Evolutionary conservation across 2,888 invertebrate genomes (phyloP), one percentile per base, ranked within the genome.

Genomic region (Odontomyia ornata): DNA sequence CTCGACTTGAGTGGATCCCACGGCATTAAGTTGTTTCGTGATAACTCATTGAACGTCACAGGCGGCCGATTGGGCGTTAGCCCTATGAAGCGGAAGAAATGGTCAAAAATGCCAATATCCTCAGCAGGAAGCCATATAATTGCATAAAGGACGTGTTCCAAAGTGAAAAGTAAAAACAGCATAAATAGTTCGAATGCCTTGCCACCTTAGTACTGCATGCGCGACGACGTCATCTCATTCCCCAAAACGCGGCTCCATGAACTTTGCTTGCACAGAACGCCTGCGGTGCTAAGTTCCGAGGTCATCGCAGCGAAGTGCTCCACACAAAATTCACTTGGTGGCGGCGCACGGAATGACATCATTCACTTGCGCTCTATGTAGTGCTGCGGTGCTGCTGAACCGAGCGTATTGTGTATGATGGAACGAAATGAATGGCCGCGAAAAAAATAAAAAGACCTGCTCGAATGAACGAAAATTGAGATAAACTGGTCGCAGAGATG

Each of bases 281-380:
- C 36, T 36, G 36, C 18, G 36, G 36, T 28, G 65, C 65, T n/a
- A 36, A 69, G 69, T 69, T 69, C 65, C 69, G 69, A 69, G 69
- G 69, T 69, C 69, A 69, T 69, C 47, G 18, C 23, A 13, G 47
- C 69, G 46, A 9, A 36, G 36, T 36, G 36, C 36, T 36, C 36
- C 36, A 36, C 9, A 62, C 62, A 25, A 62, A 62, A 62, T 62
- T 62, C 62, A 62, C 62, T 52, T 62, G 62, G 62, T 62, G 15
- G 27, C 71, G 56, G 56, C 71, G 52, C 71, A 56, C 71, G 18
- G 28, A 72, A 73, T 73, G 73, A 73, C 73, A 73, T 73, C 73
- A 72, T 72, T 72, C 73, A 60, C 36, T 60, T 60, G 72, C 30
- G 69, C 47, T 65, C 18, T 15, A 65, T 28, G 65, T 47, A 36